A percentile compares a stretch with the other conserved stretches of the same genome.
Conservation (phyloP, 2,888 invertebrate genomes). For the Andrena praecox region DNA sequence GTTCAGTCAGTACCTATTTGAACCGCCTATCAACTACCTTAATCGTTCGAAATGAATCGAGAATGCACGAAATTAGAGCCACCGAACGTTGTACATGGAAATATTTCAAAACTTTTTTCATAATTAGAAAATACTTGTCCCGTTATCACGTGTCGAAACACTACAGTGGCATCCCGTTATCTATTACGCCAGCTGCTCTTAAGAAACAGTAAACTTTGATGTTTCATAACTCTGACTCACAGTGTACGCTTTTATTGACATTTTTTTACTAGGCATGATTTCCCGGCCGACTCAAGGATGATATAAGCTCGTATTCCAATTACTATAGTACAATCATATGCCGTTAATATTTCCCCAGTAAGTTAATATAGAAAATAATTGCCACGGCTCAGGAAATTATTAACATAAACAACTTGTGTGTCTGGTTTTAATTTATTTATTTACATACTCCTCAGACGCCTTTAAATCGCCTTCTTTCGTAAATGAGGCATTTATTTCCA, state of each 20-base stretch:
- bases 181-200: conserved; percentile 12
- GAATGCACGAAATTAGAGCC: background rate
- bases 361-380: background rate
- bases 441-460: conserved; percentile 24
- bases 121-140: background rate
- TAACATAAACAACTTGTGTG: conserved; percentile 25
- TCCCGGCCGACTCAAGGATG: background rate
- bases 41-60: background rate
- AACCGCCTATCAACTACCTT: background rate
- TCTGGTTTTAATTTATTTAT: conserved; percentile 22
- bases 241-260: background rate
- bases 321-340: background rate
- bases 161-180: conserved; percentile 10
- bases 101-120: background rate
- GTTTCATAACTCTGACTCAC: conserved; percentile 3
- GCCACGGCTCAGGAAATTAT: conserved; percentile 3
- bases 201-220: conserved; percentile 9
- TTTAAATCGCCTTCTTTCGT: background rate
- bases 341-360: background rate
- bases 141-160: background rate
- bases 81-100: background rate
- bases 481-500: conserved; percentile 23
- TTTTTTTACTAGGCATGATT: background rate
- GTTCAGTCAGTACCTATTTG: background rate
- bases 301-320: background rate